Base-by-base conservation (phyloP, 2,888 invertebrate species). In the Yponomeuta plumbellus region DNA sequence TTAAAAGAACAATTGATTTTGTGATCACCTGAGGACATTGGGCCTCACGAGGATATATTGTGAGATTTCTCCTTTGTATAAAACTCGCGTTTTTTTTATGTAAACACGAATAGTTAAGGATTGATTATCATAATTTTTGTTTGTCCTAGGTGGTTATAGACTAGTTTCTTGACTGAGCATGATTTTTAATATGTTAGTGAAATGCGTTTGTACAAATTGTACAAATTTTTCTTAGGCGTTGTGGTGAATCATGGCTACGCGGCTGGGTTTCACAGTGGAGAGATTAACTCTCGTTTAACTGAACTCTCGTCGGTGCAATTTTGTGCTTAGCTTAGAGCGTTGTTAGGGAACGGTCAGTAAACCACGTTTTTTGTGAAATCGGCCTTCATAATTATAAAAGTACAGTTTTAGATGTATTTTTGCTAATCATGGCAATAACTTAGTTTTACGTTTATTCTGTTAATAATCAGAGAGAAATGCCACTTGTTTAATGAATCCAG, bases 161-260 rank as follows among this genome's bases (percentile, higher is more conserved):
- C 44, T 65, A 65, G 77, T 82, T 81, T 82, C 79, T 77, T 78
- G 85, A 85, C 84, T 84, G 86, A 85, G 77, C 77, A 81, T 79
- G 76, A 69, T 74, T 79, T 73, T 77, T 78, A 52, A 52, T 81
- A 76, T 74, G 77, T 79, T 81, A 79, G 81, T 76, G 80, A 79
- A 80, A 79, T 52, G 81, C 76, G 76, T 67, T 86, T 88, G 89
- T 89, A 88, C 89, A 88, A 82, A 85, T 80, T 86, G 88, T 89
- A 88, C 88, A 86, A 84, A 86, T 75, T 52, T 52, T 17, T 52
- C 76, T 75, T 74, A 63, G 44, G 63, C 63, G 63, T 63, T 63
- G 63, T 63, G 63, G 63, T 63, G 11, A 21, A 81, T 77, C 76
- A 79, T 82, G 83, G 84, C 83, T 85, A 83, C 40, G 17, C 44